Conservation (phyloP, 1,140 invertebrate species). For the Cylas formicarius region DNA sequence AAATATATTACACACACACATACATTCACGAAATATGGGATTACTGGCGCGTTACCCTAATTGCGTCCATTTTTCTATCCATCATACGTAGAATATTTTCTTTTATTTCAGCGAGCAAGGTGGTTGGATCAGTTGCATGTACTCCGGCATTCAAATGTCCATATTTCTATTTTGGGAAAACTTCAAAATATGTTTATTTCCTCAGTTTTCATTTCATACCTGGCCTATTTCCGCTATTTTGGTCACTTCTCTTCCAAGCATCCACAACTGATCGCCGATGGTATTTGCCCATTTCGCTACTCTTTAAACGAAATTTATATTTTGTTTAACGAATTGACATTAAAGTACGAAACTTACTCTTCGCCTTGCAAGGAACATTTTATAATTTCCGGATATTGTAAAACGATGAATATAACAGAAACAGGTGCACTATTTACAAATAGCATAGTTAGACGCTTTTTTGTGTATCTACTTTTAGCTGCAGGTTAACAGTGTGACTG, state of each 20-base stretch:
- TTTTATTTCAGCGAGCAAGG: constrained; percentile 64
- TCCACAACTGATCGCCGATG: constrained; percentile 35
- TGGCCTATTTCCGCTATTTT: constrained; percentile 35
- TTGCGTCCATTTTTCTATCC: constrained; percentile 74
- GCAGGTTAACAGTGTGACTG: too few species aligned
- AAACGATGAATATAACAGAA: too few species aligned
- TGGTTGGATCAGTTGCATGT: constrained; percentile 63
- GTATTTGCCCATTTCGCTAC: constrained; percentile 37
- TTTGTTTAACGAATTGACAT: constrained; percentile 1
- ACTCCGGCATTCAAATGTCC: constrained; percentile 65
- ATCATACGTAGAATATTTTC: constrained; percentile 70
- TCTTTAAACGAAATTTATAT: constrained; percentile 19
- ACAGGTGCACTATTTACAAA: too few species aligned
- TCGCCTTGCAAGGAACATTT: constrained; percentile 25
- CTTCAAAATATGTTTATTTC: neutral
- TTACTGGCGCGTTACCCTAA: constrained; percentile 48
- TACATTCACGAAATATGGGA: constrained; percentile 8
- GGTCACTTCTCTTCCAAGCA: constrained; percentile 34
- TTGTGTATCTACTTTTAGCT: too few species aligned
- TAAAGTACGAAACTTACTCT: constrained; percentile 21
- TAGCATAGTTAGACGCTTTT: too few species aligned
- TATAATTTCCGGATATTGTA: too few species aligned
- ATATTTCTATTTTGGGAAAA: constrained; percentile 62
- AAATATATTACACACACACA: constrained; percentile 19
- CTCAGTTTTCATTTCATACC: constrained; percentile 14